Base-by-base conservation (phyloP, 2,113 vertebrate species). In the Ictalurus furcatus region DNA sequence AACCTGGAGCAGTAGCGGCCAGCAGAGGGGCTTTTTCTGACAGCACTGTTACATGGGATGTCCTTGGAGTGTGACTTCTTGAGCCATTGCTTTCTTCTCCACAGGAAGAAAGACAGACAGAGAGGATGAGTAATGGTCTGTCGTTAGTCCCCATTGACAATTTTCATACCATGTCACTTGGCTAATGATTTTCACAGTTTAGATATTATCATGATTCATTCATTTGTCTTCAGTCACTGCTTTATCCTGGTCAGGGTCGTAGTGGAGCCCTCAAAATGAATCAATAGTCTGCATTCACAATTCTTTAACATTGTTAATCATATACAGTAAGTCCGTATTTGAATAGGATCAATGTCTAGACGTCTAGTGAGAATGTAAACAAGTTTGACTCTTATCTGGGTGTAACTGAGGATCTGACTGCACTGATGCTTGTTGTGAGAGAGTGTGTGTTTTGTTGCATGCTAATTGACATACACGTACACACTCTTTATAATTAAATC, bases 1-100 rank as follows among this genome's bases (percentile, higher is more conserved):
- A 96, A 11, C 93, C 93, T 52, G 74, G 85, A 21, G 87, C 93
- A 89, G 87, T 92, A 69, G 93, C 89, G 19, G 92, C 23, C 87
- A 96, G 94, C 52, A 96, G 92, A 63, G 89, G 94, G 4, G 92
- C 92, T 78, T 95, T 96, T 90, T 96, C 95, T 37, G 94, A 90
- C 58, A 78, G 13, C 21, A 87, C 1, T 76, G 88, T 87, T 34
- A 86, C 80, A 40, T 30, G 28, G n/a, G 90, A 87, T 23, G 73
- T 85, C 14, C 80, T 88, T 21, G 88, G 58, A n/a, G 79, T 52
- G 61, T 89, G 89, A 76, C 71, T 52, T 58, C 63, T 84, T 0
- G 80, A 86, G 48, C 16, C 21, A 73, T 40, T 71, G 65, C 52
- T 86, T 81, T 91, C 88, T 73, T 86, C 84, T 58, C 81, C 90